A percentile compares a stretch with the other conserved stretches of the same genome.
Evolutionary conservation across 2,888 invertebrate species (phyloP).

Genomic region (Drosophila antonietae): DNA sequence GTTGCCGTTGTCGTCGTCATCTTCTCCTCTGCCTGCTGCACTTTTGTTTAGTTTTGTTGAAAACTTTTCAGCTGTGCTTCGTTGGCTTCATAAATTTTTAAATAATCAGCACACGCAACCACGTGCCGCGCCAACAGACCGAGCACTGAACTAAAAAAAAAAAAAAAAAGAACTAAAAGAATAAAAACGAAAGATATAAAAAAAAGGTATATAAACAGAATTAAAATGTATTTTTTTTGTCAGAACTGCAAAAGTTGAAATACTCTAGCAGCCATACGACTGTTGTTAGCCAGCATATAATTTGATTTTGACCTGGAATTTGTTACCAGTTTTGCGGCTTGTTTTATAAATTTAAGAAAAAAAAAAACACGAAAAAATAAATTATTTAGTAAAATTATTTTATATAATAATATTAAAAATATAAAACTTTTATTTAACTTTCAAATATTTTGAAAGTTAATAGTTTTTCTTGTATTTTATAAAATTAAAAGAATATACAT

Average conservation of each 20-base stretch:
- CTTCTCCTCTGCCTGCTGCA: constrained; percentile 43
- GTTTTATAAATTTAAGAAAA: background rate
- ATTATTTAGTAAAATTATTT: too few relatives aligned
- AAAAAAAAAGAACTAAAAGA: background rate
- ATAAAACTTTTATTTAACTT: too few relatives aligned
- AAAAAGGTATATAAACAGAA: constrained; percentile 7
- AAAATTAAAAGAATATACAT: too few relatives aligned
- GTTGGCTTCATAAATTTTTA: constrained; percentile 79
- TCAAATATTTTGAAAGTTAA: too few relatives aligned
- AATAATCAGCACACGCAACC: constrained; percentile 79
- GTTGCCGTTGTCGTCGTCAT: constrained; percentile 16
- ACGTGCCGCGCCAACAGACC: constrained; percentile 52
- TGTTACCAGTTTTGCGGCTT: background rate
- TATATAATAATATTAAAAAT: too few relatives aligned
- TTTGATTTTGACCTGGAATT: background rate
- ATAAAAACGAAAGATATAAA: background rate
- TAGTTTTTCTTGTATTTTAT: too few relatives aligned
- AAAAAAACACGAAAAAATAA: background rate
- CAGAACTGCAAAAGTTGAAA: constrained; percentile 5
- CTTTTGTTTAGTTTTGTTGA: constrained; percentile 78
- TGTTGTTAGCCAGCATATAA: background rate
- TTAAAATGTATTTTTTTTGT: constrained; percentile 9
- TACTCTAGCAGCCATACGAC: constrained; percentile 1
- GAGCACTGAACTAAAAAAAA: background rate
- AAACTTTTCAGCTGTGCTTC: constrained; percentile 78